These are phyloP conservation scores for Phania funesta DNA, from an alignment of 2,888 invertebrate genomes.

Conservation along the genomic window DNA sequence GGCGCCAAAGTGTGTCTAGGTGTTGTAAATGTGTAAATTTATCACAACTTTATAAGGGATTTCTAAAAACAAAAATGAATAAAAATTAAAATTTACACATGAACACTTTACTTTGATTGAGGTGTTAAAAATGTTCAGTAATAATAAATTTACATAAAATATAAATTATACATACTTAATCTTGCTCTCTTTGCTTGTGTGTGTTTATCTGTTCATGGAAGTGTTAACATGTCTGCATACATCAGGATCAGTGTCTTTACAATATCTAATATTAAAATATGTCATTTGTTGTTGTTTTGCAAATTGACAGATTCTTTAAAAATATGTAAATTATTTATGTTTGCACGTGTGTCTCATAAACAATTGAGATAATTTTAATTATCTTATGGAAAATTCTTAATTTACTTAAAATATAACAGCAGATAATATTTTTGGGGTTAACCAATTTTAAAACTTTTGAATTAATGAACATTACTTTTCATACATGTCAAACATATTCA, in stretches of 20 bases:
- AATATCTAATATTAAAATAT: background rate
- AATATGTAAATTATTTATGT: conserved; percentile 26
- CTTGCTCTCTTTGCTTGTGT: background rate
- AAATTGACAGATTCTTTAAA: background rate
- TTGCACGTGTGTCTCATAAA: conserved; percentile 5
- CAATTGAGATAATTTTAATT: conserved; percentile 32
- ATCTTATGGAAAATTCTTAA: conserved; percentile 37
- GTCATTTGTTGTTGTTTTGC: background rate
- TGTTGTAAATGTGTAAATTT: conserved; percentile 4
- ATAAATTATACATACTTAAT: conserved; percentile 38
- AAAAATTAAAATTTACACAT: conserved; percentile 36
- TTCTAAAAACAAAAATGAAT: background rate
- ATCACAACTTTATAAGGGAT: conserved; percentile 25
- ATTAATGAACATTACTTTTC: too few species aligned
- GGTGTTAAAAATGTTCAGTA: conserved; percentile 52
- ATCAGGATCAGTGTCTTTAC: conserved; percentile 1
- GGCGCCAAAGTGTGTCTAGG: background rate
- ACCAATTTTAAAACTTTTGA: too few species aligned
- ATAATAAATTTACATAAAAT: conserved; percentile 44
- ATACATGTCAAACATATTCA: too few species aligned
- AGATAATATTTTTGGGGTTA: background rate
- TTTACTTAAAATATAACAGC: background rate
- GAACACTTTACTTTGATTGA: conserved; percentile 54
- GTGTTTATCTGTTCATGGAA: background rate
- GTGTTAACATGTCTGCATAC: background rate